Evolutionary conservation across 1,140 invertebrate species (phyloP).

Genomic region (Drosophila kanapiae): DNA sequence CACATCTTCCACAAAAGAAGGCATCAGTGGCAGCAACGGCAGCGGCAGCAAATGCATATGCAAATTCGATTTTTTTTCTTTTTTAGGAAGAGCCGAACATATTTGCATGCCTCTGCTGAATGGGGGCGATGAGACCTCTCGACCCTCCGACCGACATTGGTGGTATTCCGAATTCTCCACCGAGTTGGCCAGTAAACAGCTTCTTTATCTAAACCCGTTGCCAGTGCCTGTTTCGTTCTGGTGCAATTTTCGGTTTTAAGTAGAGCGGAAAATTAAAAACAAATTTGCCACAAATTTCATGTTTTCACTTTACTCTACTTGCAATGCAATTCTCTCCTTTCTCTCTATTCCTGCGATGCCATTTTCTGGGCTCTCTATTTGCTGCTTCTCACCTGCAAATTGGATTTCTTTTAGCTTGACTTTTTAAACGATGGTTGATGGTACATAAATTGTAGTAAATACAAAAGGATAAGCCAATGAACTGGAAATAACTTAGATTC

Average conservation of each 20-base stretch:
- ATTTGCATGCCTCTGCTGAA: conserved; percentile 52
- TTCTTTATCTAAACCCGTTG: conserved; percentile 74
- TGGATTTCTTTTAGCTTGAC: conserved; percentile 34
- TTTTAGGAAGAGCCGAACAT: conserved; percentile 62
- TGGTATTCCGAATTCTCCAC: not conserved
- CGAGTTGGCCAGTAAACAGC: conserved; percentile 57
- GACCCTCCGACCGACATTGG: conserved; percentile 8
- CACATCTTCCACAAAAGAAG: conserved; percentile 37
- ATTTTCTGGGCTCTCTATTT: conserved; percentile 18
- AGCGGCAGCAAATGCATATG: conserved; percentile 67
- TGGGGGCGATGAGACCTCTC: not conserved
- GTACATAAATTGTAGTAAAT: conserved; percentile 10
- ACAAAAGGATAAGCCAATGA: not conserved
- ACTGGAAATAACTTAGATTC: not conserved
- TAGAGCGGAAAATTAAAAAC: conserved; percentile 83
- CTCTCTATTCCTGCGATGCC: not conserved
- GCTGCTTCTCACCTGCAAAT: conserved; percentile 53
- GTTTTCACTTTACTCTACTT: conserved; percentile 47
- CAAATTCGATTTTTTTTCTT: conserved; percentile 66
- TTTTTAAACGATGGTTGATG: conserved; percentile 35
- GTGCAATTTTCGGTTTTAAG: conserved; percentile 72
- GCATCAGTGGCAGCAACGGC: conserved; percentile 29
- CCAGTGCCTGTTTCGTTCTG: conserved; percentile 20
- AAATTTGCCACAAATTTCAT: conserved; percentile 71
- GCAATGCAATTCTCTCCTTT: conserved; percentile 10